These are phyloP conservation scores for Watersipora subatra DNA, from an alignment of 1,140 invertebrate species.

Conservation along the genomic window DNA sequence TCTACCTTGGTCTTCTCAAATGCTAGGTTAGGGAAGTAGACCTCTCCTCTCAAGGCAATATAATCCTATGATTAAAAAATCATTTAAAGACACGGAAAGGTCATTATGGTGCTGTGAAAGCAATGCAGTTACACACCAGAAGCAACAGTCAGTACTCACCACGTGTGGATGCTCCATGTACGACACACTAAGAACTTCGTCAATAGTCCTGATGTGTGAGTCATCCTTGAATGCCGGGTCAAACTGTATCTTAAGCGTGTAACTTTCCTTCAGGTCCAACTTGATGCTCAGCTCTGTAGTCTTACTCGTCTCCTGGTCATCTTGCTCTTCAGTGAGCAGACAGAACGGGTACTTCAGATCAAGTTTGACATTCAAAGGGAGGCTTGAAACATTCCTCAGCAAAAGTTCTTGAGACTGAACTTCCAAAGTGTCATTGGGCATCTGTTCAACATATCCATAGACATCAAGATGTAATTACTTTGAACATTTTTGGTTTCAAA, in stretches of 20 bases:
- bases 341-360: constrained; percentile 31
- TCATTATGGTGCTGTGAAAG: background rate
- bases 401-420: constrained; percentile 25
- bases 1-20: constrained; percentile 35
- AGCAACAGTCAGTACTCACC: constrained; percentile 17
- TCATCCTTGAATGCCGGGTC: constrained; percentile 37
- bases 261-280: constrained; percentile 21
- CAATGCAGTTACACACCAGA: too few relatives aligned
- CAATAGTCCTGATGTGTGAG: constrained; percentile 29
- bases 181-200: constrained; percentile 29
- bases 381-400: constrained; percentile 37
- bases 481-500: too few relatives aligned
- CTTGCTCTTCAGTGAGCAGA: constrained; percentile 21
- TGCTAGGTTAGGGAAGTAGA: constrained; percentile 39
- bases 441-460: constrained; percentile 18
- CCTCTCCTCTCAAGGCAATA: constrained; percentile 35
- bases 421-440: constrained; percentile 21
- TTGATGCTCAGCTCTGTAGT: background rate
- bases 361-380: constrained; percentile 31
- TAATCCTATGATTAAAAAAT: constrained; percentile 25
- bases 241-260: constrained; percentile 30
- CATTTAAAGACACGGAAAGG: background rate
- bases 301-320: constrained; percentile 19
- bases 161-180: constrained; percentile 39
- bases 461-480: too few relatives aligned